Evolutionary conservation across 53 echinoderm and acorn worm species (phyloP).

Genomic region (Echinarachnius parma): DNA sequence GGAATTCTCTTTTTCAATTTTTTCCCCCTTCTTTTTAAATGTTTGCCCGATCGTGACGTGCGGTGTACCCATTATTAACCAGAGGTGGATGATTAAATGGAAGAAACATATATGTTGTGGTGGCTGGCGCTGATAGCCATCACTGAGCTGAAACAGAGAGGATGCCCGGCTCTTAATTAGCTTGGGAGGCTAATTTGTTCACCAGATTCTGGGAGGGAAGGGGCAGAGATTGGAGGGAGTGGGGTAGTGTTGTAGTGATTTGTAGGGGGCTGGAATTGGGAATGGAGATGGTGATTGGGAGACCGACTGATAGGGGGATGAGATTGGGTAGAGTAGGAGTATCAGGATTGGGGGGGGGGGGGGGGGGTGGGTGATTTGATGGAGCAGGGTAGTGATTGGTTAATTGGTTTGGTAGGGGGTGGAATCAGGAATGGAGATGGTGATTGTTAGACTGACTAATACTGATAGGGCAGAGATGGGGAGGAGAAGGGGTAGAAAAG

Average conservation of each 20-base stretch:
- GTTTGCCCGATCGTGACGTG: slow-evolving; percentile 27
- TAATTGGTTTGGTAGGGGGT: too few relatives aligned
- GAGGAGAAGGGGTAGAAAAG: too few relatives aligned
- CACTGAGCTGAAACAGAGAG: slow-evolving; percentile 21
- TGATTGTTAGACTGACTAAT: too few relatives aligned
- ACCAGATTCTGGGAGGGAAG: background rate
- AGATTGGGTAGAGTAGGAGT: background rate
- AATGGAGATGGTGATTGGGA: background rate
- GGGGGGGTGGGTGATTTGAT: background rate
- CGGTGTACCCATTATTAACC: slow-evolving; percentile 20
- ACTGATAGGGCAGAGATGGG: too few relatives aligned
- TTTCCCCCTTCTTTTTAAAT: too few relatives aligned
- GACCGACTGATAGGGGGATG: background rate
- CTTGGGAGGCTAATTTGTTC: slow-evolving; percentile 18
- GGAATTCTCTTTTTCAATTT: too few relatives aligned
- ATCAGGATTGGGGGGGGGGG: background rate
- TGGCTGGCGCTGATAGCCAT: slow-evolving; percentile 23
- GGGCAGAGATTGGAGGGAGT: background rate
- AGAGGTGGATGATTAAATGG: slow-evolving; percentile 30
- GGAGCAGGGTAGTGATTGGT: too few relatives aligned
- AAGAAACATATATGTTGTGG: slow-evolving; percentile 9
- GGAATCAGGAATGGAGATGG: too few relatives aligned
- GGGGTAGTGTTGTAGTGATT: background rate
- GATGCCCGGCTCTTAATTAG: slow-evolving; percentile 26
- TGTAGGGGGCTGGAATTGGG: background rate